Percentiles rank a stretch among this genome's conserved stretches.
phyloP scores from a whole-genome alignment of 2,797 vertebrate species.

The Thripadectes ignobilis region DNA sequence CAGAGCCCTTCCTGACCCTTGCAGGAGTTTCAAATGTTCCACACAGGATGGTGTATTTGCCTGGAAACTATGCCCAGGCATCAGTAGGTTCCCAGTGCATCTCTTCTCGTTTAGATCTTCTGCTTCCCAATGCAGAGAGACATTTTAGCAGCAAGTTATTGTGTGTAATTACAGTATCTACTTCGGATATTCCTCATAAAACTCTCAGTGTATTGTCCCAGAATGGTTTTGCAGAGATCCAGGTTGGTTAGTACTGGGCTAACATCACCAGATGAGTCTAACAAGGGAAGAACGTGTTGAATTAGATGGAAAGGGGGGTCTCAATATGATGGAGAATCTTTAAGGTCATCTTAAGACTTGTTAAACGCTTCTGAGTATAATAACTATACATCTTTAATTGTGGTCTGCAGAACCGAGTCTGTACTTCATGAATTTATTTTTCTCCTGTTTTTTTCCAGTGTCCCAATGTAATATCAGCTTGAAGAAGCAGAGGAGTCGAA shows the following conservation, averaged over 20 bases:
- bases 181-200: background rate
- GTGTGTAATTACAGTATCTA: background rate
- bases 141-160: background rate
- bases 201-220: background rate
- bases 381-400: accelerated
- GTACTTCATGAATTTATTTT: background rate
- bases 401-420: background rate
- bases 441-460: slow-evolving; percentile 72
- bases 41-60: accelerated
- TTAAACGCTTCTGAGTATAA: background rate
- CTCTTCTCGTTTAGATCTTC: background rate
- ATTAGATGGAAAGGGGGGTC: background rate
- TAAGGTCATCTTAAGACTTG: background rate
- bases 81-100: background rate
- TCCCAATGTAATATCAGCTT: slow-evolving; percentile 94
- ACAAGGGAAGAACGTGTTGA: background rate
- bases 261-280: accelerated
- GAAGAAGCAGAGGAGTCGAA: slow-evolving; percentile 93
- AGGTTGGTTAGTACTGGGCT: background rate
- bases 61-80: background rate
- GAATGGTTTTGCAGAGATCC: background rate
- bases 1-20: background rate
- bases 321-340: background rate
- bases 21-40: background rate
- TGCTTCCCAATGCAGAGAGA: accelerated